Evolutionary conservation across 2,888 invertebrate species (phyloP).

Genomic region (Cryptocheilus praepositus): DNA sequence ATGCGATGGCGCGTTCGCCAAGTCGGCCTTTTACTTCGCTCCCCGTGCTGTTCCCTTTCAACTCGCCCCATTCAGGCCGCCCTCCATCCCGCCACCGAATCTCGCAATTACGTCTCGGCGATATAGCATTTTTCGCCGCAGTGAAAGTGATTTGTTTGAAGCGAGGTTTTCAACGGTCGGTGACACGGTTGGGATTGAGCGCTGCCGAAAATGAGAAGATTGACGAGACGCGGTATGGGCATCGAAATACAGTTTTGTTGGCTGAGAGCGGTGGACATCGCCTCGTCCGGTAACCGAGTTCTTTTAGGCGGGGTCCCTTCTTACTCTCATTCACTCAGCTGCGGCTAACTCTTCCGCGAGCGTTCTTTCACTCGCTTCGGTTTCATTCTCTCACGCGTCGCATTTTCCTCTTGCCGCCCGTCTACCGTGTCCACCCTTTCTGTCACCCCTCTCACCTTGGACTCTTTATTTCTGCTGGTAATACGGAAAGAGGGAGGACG

Average conservation of each 20-base stretch:
- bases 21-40: neutral
- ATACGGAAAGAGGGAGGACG: constrained; percentile 4
- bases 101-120: too few relatives aligned
- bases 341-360: neutral
- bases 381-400: neutral
- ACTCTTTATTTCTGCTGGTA: neutral
- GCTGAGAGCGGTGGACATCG: too few relatives aligned
- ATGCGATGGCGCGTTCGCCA: neutral
- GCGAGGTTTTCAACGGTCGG: too few relatives aligned
- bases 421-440: neutral
- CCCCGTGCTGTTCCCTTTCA: neutral
- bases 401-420: neutral
- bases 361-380: neutral
- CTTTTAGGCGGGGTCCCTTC: neutral
- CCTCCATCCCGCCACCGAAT: too few relatives aligned
- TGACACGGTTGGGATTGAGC: too few relatives aligned
- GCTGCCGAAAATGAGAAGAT: too few relatives aligned
- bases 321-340: neutral
- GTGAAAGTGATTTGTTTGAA: neutral
- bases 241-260: too few relatives aligned
- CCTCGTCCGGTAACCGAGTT: too few relatives aligned
- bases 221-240: too few relatives aligned
- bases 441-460: neutral
- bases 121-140: neutral
- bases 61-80: neutral